Percentiles rank a stretch among this genome's conserved stretches.
phyloP scores from a whole-genome alignment of 2,888 invertebrate genomes.

The Microchrysa polita region DNA sequence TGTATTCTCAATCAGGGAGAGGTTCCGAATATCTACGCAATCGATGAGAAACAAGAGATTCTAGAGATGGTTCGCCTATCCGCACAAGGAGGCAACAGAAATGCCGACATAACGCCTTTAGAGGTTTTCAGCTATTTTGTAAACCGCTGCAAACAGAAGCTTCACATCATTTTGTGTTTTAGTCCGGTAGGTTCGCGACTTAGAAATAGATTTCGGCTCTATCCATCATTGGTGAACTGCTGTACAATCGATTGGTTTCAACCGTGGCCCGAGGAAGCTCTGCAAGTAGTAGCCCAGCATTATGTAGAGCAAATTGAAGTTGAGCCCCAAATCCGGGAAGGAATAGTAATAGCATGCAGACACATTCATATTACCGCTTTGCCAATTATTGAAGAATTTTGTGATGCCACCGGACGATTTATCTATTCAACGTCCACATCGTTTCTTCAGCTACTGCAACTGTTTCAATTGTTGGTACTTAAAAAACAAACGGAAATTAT shows the following conservation, averaged over 20 bases:
- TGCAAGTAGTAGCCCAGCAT: constrained; percentile 81
- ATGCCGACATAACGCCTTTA: constrained; percentile 83
- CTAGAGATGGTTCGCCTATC: constrained; percentile 76
- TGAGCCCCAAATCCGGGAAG: constrained; percentile 68
- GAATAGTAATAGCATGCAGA: constrained; percentile 84
- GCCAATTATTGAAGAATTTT: constrained; percentile 71
- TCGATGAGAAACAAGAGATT: constrained; percentile 82
- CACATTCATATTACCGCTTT: constrained; percentile 86
- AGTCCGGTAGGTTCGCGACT: constrained; percentile 87
- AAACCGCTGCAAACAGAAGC: constrained; percentile 78
- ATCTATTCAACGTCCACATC: constrained; percentile 92
- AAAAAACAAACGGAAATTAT: constrained; percentile 77
- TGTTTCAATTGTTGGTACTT: constrained; percentile 80
- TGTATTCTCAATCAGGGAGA: constrained; percentile 89
- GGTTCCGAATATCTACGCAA: constrained; percentile 86
- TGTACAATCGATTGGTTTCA: constrained; percentile 96
- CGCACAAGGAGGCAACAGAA: constrained; percentile 84
- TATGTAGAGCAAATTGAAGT: constrained; percentile 76
- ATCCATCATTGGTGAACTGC: constrained; percentile 90
- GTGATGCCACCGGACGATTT: constrained; percentile 71
- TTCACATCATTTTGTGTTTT: constrained; percentile 80
- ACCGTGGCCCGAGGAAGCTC: constrained; percentile 85
- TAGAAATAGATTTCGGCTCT: constrained; percentile 81
- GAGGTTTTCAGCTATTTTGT: constrained; percentile 86
- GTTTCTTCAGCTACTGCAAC: constrained; percentile 83